Base-by-base conservation (phyloP, 1,140 invertebrate species). In the Drosophila mojavensis region DNA sequence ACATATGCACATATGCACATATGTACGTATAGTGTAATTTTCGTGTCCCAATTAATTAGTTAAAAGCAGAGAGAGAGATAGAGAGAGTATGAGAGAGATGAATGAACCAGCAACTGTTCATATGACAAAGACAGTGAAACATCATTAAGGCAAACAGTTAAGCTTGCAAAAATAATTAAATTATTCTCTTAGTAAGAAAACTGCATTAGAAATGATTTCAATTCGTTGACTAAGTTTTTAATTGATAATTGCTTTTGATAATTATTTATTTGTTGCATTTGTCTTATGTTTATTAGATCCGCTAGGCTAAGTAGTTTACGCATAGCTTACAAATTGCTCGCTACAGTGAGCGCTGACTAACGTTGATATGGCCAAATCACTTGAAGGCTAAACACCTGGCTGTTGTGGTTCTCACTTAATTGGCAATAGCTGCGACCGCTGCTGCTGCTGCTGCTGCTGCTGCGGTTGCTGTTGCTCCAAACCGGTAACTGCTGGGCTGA, bases 401-500 rank as follows among this genome's bases (percentile, higher is more conserved):
- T 17, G 39, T 45, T 69, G 39, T 56, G 45, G 28, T 60, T 36
- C 54, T 67, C 30, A 24, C 15, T 36, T 53, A 61, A 60, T 43
- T 62, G 66, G 17, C 65, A 45, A 45, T 68, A 61, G 56, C 48
- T 24, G 28, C 28, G 28, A 3, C 4, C 28, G 33, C 36, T 17
- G 17, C 17, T 17, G 17, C 17, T 36, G 33, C 33, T 11, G 33
- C 33, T 41, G 33, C 17, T 36, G 33, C 33, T 11, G 33, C 33
- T 41, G 33, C 17, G 47, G 33, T 10, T 13, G 11, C 36, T 39
- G 36, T 7, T 41, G 33, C 28, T 55, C 13, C 11, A 70, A 70
- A 70, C 66, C 59, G 67, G 59, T 70, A 63, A 63, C 56, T 55
- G n/a, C 11, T 20, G 28, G 9, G n/a, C 4, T 4, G 28, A 4